A percentile compares a stretch with the other conserved stretches of the same genome.
Evolutionary conservation across 2,888 invertebrate genomes (phyloP).

Genomic region (Torymus auratus): DNA sequence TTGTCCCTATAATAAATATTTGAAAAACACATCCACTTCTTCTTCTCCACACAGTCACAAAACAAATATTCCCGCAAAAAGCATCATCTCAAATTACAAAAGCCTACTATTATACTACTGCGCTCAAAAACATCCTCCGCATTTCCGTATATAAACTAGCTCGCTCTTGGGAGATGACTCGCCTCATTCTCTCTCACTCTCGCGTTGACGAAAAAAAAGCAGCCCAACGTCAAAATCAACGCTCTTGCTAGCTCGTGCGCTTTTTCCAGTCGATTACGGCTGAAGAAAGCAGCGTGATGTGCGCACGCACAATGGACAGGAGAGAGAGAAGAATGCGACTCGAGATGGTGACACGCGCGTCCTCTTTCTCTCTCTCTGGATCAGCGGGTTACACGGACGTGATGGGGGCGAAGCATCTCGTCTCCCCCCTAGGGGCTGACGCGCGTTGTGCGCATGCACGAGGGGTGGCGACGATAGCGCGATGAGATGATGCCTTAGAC

Average conservation of each 20-base stretch:
- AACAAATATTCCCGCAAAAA: too few relatives aligned
- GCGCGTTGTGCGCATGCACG: neutral
- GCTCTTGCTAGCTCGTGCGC: neutral
- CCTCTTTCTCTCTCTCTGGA: slow-evolving; percentile 21
- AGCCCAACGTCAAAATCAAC: slow-evolving; percentile 16
- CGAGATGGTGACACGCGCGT: slow-evolving; percentile 29
- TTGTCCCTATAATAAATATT: too few relatives aligned
- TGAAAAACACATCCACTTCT: too few relatives aligned
- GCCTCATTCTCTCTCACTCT: too few relatives aligned
- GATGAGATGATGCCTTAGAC: neutral
- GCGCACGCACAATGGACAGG: neutral
- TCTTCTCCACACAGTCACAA: too few relatives aligned
- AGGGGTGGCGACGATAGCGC: too few relatives aligned
- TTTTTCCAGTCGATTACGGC: slow-evolving; percentile 41
- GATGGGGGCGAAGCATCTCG: too few relatives aligned
- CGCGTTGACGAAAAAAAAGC: slow-evolving; percentile 32
- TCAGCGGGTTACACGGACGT: slow-evolving; percentile 49
- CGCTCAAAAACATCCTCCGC: too few relatives aligned
- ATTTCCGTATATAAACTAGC: too few relatives aligned
- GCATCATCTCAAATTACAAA: too few relatives aligned
- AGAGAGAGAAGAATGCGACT: slow-evolving; percentile 28
- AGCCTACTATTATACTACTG: too few relatives aligned
- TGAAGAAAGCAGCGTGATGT: neutral
- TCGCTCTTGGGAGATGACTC: too few relatives aligned
- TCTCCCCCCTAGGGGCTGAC: neutral